phyloP scores from a whole-genome alignment of 2,797 vertebrate species.

The Enteromius unitaeniatus region DNA sequence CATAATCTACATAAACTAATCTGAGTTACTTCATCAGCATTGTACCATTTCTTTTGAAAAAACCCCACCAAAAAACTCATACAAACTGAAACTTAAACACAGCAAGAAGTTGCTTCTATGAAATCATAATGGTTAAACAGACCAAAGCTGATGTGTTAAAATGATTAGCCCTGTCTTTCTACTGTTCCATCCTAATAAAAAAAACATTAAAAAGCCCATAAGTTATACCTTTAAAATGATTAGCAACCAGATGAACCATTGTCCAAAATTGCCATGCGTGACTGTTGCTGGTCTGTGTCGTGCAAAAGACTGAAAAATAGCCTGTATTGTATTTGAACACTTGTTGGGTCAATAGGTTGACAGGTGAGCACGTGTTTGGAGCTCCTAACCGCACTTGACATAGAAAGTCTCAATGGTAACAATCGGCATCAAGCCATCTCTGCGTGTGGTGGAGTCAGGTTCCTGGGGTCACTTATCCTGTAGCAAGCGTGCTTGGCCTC shows the following conservation, averaged over 20 bases:
- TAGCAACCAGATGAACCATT: not conserved
- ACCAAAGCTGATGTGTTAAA: constrained; percentile 23
- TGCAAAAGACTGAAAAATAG: not conserved
- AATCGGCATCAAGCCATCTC: constrained; percentile 37
- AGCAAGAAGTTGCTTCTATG: not conserved
- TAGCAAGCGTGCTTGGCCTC: constrained; percentile 41
- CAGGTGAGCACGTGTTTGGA: constrained; percentile 46
- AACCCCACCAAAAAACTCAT: too few species aligned
- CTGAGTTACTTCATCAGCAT: too few species aligned
- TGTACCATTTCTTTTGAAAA: too few species aligned
- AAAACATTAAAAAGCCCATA: not conserved
- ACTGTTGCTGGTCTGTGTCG: not conserved
- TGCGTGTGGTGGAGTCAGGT: constrained; percentile 46
- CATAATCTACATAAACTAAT: too few species aligned
- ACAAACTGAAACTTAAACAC: too few species aligned
- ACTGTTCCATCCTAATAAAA: not conserved
- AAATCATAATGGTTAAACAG: constrained; percentile 33
- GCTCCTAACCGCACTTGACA: constrained; percentile 32
- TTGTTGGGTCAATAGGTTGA: constrained; percentile 24
- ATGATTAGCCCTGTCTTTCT: not conserved
- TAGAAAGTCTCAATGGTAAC: constrained; percentile 44
- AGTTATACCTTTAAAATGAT: not conserved
- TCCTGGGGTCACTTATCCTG: constrained; percentile 38
- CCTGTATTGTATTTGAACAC: constrained; percentile 1
- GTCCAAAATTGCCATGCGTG: not conserved